Percentiles rank a stretch among this genome's conserved stretches.
These are phyloP conservation scores for Cantharis rufa DNA, from an alignment of 2,888 invertebrate species.

Conservation along the genomic window DNA sequence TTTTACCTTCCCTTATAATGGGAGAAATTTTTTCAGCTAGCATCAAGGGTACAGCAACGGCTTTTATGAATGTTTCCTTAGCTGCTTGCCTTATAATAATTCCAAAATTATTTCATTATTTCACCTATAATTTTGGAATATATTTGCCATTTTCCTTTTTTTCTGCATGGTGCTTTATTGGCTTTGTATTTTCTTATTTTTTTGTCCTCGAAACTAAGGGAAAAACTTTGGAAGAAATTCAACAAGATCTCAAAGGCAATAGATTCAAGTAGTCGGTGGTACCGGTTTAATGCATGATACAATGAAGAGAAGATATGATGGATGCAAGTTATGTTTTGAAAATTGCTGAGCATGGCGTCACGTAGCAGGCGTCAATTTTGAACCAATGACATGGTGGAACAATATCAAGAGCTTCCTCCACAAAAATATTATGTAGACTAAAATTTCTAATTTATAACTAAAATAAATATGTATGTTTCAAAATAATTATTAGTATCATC, in stretches of 20 bases:
- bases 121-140: constrained; percentile 63
- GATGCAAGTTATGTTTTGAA: no score
- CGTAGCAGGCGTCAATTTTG: no score
- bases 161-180: constrained; percentile 62
- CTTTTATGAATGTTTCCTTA: constrained; percentile 58
- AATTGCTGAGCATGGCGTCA: no score
- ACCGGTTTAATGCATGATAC: background rate
- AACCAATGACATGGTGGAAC: no score
- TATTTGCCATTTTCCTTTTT: constrained; percentile 70
- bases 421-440: no score
- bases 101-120: constrained; percentile 54
- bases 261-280: background rate
- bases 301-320: no score
- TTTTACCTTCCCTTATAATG: constrained; percentile 56
- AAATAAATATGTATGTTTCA: no score
- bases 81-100: constrained; percentile 50
- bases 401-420: no score
- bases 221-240: constrained; percentile 9
- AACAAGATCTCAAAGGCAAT: background rate
- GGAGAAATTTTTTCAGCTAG: constrained; percentile 59
- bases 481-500: no score
- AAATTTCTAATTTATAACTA: no score
- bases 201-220: constrained; percentile 73
- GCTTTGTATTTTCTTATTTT: constrained; percentile 63
- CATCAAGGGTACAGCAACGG: constrained; percentile 59